These are phyloP conservation scores for Ptychobarbus kaznakovi DNA, from an alignment of 2,797 vertebrate species.

Conservation along the genomic window DNA sequence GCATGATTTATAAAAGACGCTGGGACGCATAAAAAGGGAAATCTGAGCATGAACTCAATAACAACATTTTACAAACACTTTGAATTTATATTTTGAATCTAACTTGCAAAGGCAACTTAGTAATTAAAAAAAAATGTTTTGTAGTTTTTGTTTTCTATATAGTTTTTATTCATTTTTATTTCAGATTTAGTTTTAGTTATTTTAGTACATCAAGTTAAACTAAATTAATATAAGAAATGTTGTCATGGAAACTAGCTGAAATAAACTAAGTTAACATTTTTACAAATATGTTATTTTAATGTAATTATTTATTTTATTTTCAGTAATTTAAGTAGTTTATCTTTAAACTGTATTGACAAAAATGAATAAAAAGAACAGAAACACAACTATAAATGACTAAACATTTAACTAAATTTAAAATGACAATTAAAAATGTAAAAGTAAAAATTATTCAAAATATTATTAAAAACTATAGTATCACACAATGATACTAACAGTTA, in stretches of 20 bases:
- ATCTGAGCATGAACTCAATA: background rate
- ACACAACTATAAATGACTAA: background rate
- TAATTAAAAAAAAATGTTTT: too few species aligned
- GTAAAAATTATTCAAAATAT: background rate
- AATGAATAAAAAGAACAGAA: background rate
- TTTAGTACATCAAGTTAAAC: background rate
- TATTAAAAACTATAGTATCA: background rate
- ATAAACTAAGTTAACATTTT: background rate
- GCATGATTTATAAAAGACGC: background rate
- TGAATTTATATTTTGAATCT: background rate
- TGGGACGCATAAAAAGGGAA: background rate
- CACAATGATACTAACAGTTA: too few species aligned
- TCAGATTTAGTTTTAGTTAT: background rate
- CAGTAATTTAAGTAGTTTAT: background rate
- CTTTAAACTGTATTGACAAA: background rate
- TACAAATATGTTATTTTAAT: background rate
- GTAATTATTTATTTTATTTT: background rate
- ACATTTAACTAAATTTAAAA: background rate
- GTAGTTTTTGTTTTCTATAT: background rate
- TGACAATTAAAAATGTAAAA: background rate
- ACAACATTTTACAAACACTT: background rate
- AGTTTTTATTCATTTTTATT: background rate
- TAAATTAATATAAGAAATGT: too few species aligned
- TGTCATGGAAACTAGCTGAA: background rate
- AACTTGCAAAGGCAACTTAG: background rate